A percentile compares a stretch with the other conserved stretches of the same genome.
phyloP scores from a whole-genome alignment of 2,888 invertebrate species.

The Minunthozetes semirufus region DNA sequence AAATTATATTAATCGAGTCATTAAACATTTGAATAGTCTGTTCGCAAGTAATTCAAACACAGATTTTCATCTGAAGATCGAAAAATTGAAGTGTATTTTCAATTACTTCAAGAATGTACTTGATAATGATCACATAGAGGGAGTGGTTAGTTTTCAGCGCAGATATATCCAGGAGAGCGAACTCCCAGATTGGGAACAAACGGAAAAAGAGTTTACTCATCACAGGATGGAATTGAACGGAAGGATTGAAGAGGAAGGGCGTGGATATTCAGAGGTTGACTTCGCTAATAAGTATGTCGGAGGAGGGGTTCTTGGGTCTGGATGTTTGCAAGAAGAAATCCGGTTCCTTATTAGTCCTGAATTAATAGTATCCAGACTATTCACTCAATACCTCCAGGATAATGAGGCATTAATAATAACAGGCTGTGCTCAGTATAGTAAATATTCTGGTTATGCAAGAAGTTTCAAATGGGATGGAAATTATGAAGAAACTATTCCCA shows the following conservation, averaged over 20 bases:
- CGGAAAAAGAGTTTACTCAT: constrained; percentile 55
- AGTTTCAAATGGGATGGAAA: not conserved
- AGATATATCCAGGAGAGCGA: constrained; percentile 60
- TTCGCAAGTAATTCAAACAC: not conserved
- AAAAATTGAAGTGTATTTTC: constrained; percentile 81
- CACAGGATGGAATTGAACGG: constrained; percentile 66
- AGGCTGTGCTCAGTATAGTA: constrained; percentile 71
- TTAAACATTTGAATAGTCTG: not conserved
- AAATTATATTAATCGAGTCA: too few species aligned
- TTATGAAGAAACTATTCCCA: not conserved
- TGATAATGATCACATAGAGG: constrained; percentile 56
- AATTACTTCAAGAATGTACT: constrained; percentile 63
- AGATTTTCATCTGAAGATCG: constrained; percentile 52
- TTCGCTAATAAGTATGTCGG: constrained; percentile 90
- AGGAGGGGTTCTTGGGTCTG: constrained; percentile 79
- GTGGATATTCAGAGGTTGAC: constrained; percentile 78
- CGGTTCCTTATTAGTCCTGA: constrained; percentile 94
- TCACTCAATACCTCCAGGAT: constrained; percentile 69
- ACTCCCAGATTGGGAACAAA: constrained; percentile 57
- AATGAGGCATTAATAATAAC: constrained; percentile 78
- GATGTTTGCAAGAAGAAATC: constrained; percentile 96
- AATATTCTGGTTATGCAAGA: constrained; percentile 58
- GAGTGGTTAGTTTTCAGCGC: constrained; percentile 71
- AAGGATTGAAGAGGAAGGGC: constrained; percentile 75
- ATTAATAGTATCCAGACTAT: constrained; percentile 73